Percentiles rank a stretch among this genome's conserved stretches.
Conservation (phyloP, 2,888 invertebrate genomes). For the Phyllotreta striolata region DNA sequence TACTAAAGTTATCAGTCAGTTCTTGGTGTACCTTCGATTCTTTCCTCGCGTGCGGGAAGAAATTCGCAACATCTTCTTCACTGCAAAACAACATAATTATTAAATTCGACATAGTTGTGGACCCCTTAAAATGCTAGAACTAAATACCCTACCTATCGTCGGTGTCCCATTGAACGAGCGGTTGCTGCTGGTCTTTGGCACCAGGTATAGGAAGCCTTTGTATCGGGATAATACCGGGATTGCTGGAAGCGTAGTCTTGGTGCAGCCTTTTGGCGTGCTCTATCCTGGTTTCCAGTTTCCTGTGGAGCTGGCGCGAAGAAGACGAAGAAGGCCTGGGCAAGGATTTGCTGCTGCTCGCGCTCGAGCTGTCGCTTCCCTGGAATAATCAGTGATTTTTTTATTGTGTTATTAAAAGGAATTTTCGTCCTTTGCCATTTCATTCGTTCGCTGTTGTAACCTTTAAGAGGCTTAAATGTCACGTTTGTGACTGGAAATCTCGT, state of each 20-base stretch:
- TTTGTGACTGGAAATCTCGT: slow-evolving; percentile 12
- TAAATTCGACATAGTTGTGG: too few relatives aligned
- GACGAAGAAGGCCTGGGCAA: slow-evolving; percentile 51
- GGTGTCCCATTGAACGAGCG: slow-evolving; percentile 68
- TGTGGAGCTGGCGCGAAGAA: slow-evolving; percentile 56
- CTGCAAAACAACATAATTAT: slow-evolving; percentile 49
- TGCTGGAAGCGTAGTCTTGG: slow-evolving; percentile 59
- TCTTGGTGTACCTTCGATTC: slow-evolving; percentile 62
- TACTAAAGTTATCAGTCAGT: slow-evolving; percentile 69
- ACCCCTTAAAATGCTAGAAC: too few relatives aligned
- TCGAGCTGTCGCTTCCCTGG: slow-evolving; percentile 59
- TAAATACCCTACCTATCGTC: slow-evolving; percentile 62
- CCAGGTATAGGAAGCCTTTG: slow-evolving; percentile 63
- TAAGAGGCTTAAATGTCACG: slow-evolving; percentile 17
- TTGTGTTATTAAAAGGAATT: not conserved
- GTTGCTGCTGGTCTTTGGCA: slow-evolving; percentile 65
- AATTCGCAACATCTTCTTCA: slow-evolving; percentile 64
- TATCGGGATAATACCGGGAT: slow-evolving; percentile 62
- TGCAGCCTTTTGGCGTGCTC: slow-evolving; percentile 61
- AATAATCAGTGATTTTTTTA: not conserved
- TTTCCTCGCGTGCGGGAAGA: slow-evolving; percentile 63
- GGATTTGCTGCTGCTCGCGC: slow-evolving; percentile 55
- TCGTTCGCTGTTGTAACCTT: slow-evolving; percentile 17
- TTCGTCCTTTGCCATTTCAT: too few relatives aligned
- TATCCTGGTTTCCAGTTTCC: slow-evolving; percentile 60